Evolutionary conservation across 2,888 invertebrate genomes (phyloP).

Genomic region (Nephrotoma guestfalica): DNA sequence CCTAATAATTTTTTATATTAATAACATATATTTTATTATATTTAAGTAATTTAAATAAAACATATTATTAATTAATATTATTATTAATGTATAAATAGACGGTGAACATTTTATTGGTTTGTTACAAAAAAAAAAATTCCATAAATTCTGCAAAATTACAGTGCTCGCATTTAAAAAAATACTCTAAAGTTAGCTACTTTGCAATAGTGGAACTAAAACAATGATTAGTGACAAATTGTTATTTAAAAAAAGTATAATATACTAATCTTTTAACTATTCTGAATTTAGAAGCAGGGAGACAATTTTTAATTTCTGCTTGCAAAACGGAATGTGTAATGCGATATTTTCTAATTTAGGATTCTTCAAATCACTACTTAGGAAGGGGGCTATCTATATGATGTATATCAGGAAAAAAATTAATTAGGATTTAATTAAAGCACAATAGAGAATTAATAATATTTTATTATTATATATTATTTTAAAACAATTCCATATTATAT

Average conservation of each 20-base stretch:
- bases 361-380: not conserved
- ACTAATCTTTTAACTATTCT: not conserved
- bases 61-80: not conserved
- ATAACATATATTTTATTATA: not conserved
- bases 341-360: not conserved
- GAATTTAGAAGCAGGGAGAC: not conserved
- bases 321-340: not conserved
- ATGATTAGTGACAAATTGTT: not conserved
- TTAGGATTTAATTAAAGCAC: not conserved
- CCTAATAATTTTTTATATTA: slow-evolving; percentile 9
- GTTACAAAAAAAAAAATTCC: not conserved
- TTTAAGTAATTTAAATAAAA: not conserved
- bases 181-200: not conserved
- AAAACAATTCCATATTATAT: not conserved
- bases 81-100: not conserved
- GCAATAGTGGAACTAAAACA: not conserved
- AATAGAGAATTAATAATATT: not conserved
- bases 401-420: not conserved
- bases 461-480: not conserved
- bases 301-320: not conserved
- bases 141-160: not conserved
- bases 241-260: not conserved
- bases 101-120: not conserved
- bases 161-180: not conserved
- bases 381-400: not conserved